Conservation (phyloP, 2,113 vertebrate species). For the Dendrocopos noguchii region DNA sequence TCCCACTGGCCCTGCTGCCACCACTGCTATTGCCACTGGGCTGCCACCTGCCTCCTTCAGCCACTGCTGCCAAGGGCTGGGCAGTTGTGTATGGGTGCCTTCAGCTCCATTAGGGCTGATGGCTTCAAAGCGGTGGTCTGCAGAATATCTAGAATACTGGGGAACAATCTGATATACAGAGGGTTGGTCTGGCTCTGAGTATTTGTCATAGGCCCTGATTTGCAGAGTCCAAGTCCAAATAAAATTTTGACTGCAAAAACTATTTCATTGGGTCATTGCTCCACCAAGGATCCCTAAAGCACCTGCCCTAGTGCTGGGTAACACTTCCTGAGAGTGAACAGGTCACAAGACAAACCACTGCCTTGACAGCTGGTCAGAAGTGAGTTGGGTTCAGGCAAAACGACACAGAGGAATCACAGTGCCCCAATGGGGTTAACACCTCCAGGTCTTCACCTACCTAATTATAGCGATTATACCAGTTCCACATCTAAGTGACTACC, state of each 20-base stretch:
- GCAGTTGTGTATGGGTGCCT: background rate
- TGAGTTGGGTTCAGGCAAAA: background rate
- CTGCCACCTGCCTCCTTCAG: background rate
- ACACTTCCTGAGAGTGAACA: background rate
- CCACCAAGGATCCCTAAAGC: fast-evolving
- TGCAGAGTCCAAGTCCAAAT: background rate
- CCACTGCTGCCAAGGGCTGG: background rate
- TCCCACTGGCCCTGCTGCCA: too few relatives aligned
- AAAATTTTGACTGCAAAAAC: background rate
- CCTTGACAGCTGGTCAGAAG: background rate
- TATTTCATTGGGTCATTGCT: background rate
- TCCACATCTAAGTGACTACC: background rate
- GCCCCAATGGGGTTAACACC: fast-evolving
- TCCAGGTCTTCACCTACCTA: background rate
- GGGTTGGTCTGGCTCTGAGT: background rate
- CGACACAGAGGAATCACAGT: background rate
- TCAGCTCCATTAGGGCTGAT: background rate
- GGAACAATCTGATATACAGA: background rate
- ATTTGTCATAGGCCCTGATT: background rate
- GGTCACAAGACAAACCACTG: background rate
- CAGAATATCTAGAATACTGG: background rate
- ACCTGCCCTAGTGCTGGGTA: background rate
- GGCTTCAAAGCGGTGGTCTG: background rate
- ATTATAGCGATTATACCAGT: background rate
- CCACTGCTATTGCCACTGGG: background rate